Evolutionary conservation across 2,797 vertebrate species (phyloP), one percentile per base, ranked within the genome.

Genomic region (Typhlichthys subterraneus): DNA sequence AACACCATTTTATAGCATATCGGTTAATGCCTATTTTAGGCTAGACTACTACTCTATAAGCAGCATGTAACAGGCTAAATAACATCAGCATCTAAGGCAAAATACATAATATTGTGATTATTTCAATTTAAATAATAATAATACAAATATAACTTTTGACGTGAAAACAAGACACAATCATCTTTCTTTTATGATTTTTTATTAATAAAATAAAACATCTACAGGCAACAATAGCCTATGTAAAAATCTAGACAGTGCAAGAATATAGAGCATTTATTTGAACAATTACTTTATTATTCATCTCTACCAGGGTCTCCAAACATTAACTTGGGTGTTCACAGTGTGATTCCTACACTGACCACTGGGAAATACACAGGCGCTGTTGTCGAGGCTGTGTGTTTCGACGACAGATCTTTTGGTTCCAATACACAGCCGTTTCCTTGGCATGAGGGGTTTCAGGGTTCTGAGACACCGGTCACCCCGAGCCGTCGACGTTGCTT

Each of bases 291-390:
- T 9, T 46, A 2, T 1, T 53, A 29, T 56, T 53, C 45, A 51
- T 52, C 23, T 77, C 77, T 89, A 93, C 93, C 92, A 93, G 13
- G 92, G 92, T 52, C 93, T 56, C 92, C 92, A 93, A 38, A 90
- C 38, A n/a, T 29, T 71, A 14, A 70, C 62, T 11, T 70, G 62
- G 52, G 29, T 38, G 61, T 58, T 68, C n/a, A 59, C 52, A n/a
- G 5, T 76, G 46, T 77, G 80, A 31, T 69, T 61, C 13, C 59
- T 69, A 67, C n/a, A 15, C 48, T 50, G 38, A 42, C 8, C 38
- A 42, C 17, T 63, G 50, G 49, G 45, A 56, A 42, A 52, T 19
- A 33, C 15, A 10, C 52, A 55, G 12, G 19, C 33, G 13, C n/a
- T 54, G 38, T 42, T 42, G 7, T 42, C 38, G 4, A 42, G 38